Evolutionary conservation across 2,888 invertebrate genomes (phyloP).

Genomic region (Tolmerus cingulatus): DNA sequence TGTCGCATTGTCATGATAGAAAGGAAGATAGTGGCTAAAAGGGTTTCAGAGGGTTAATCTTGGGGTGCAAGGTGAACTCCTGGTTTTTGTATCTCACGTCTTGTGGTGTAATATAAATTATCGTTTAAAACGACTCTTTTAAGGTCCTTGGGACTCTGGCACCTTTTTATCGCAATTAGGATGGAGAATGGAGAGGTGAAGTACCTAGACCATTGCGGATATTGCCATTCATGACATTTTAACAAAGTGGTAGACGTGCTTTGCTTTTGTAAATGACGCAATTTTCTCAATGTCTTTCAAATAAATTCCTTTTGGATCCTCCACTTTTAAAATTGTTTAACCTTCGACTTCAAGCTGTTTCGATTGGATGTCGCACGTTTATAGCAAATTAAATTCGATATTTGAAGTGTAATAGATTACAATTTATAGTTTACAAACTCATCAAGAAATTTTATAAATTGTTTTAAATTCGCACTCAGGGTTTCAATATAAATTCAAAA

Average conservation of each 20-base stretch:
- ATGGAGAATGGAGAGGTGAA: not conserved
- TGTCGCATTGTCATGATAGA: conserved; percentile 22
- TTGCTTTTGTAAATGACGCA: not conserved
- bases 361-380: not conserved
- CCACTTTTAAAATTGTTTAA: not conserved
- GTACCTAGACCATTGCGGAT: not conserved
- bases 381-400: not conserved
- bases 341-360: not conserved
- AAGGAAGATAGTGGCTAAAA: conserved; percentile 17
- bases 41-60: not conserved
- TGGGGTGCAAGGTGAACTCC: not conserved
- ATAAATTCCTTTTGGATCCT: not conserved
- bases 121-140: not conserved
- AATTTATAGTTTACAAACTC: no score
- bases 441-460: no score
- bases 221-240: not conserved
- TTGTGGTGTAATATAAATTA: not conserved
- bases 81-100: not conserved
- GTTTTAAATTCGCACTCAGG: no score
- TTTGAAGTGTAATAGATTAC: not conserved
- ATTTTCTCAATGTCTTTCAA: not conserved
- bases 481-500: no score
- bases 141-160: not conserved
- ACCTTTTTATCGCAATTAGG: not conserved
- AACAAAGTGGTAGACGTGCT: not conserved